Percentiles rank a stretch among this genome's conserved stretches.
Conservation (phyloP, 2,888 invertebrate genomes). For the Heteromurus nitidus region DNA sequence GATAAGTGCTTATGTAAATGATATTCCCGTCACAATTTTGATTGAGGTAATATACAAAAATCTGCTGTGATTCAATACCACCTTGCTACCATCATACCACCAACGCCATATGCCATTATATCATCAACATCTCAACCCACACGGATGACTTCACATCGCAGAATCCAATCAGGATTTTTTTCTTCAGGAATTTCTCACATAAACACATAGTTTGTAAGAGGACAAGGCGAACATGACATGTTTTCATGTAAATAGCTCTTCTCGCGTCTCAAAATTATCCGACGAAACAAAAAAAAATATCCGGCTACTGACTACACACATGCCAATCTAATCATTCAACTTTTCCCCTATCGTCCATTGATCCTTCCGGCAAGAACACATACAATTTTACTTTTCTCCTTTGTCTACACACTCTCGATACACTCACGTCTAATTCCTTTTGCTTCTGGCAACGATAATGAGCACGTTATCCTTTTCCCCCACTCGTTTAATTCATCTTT, state of each 20-base stretch:
- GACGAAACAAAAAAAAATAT: no score
- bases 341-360: slow-evolving; percentile 61
- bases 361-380: slow-evolving; percentile 50
- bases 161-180: no score
- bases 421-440: background rate
- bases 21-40: no score
- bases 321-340: slow-evolving; percentile 47
- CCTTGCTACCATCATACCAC: no score
- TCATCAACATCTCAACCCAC: no score
- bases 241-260: slow-evolving; percentile 27
- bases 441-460: background rate
- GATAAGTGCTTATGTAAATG: no score
- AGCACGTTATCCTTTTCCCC: slow-evolving; percentile 4
- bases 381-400: background rate
- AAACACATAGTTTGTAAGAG: slow-evolving; percentile 39
- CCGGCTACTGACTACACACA: background rate
- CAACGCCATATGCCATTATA: no score
- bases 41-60: no score
- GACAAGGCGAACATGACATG: slow-evolving; percentile 49
- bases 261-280: background rate
- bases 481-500: background rate
- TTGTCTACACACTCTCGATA: background rate
- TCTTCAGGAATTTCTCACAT: no score
- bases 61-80: no score
- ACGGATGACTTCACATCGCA: no score